These are phyloP conservation scores for Pomacea canaliculata DNA, from an alignment of 2,888 invertebrate species.

Conservation along the genomic window DNA sequence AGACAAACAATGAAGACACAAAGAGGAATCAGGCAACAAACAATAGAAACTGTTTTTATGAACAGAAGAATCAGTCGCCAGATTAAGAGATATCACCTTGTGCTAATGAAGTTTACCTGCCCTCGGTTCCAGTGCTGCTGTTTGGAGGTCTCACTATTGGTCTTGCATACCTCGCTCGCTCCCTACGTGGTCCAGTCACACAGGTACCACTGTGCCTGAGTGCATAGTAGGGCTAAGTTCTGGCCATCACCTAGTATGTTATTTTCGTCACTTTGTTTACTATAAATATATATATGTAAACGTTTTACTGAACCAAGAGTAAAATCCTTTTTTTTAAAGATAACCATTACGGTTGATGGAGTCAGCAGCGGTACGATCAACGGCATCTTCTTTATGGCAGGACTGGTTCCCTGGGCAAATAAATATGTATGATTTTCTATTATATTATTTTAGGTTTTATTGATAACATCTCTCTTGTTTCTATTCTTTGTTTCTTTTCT, in stretches of 20 bases:
- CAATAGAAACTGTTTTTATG: too few relatives aligned
- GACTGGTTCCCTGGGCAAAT: constrained; percentile 40
- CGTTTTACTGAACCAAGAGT: too few relatives aligned
- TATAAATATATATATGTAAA: not conserved
- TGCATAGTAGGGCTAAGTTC: too few relatives aligned
- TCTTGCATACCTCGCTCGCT: constrained; percentile 41
- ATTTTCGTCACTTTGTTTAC: not conserved
- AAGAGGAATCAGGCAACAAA: too few relatives aligned
- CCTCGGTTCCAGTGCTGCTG: constrained; percentile 37
- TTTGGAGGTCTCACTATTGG: constrained; percentile 41
- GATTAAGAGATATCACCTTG: not conserved
- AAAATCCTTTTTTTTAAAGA: not conserved
- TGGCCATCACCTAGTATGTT: too few relatives aligned
- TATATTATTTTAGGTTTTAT: too few relatives aligned
- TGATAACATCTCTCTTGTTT: not conserved
- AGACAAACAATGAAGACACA: too few relatives aligned
- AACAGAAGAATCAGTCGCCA: too few relatives aligned
- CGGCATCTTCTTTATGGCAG: constrained; percentile 49
- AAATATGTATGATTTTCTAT: constrained; percentile 17
- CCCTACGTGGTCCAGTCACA: constrained; percentile 43
- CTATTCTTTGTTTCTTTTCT: too few relatives aligned
- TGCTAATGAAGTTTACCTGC: not conserved
- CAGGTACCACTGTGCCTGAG: constrained; percentile 33
- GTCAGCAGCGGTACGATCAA: constrained; percentile 43
- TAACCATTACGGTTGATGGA: constrained; percentile 12